Evolutionary conservation across 2,113 vertebrate genomes (phyloP).

Genomic region (Crocuta crocuta): DNA sequence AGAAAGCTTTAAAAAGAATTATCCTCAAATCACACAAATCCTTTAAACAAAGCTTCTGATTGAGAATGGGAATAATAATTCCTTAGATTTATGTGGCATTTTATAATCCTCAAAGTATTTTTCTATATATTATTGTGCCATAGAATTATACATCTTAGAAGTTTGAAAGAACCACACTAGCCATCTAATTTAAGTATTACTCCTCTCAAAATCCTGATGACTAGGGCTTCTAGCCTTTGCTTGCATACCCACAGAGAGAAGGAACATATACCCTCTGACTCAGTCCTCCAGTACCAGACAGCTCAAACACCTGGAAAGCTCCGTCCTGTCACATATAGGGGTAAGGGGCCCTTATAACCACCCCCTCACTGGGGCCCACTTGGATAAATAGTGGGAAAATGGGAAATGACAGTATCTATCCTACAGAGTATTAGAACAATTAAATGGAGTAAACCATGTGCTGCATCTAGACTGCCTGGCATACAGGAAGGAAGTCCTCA

Average conservation of each 20-base stretch:
- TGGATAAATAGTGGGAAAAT: neutral
- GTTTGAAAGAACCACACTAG: neutral
- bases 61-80: slow-evolving; percentile 40
- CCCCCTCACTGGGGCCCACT: too few species aligned
- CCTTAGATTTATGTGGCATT: slow-evolving; percentile 59
- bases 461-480: neutral
- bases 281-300: neutral
- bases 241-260: neutral
- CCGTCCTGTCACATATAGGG: neutral
- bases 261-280: neutral
- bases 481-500: neutral
- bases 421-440: neutral
- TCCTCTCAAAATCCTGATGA: neutral
- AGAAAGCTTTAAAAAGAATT: slow-evolving; percentile 37
- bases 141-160: slow-evolving; percentile 29
- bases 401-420: neutral
- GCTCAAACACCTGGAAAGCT: neutral
- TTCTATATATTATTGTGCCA: slow-evolving; percentile 32
- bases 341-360: neutral
- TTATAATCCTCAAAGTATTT: slow-evolving; percentile 61
- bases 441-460: neutral
- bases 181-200: slow-evolving; percentile 28
- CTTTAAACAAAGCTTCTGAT: slow-evolving; percentile 59
- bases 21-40: neutral
- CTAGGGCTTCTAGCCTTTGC: neutral